Percentiles rank a stretch among this genome's conserved stretches.
Conservation (phyloP, 2,113 vertebrate species). For the Labeo catla region DNA sequence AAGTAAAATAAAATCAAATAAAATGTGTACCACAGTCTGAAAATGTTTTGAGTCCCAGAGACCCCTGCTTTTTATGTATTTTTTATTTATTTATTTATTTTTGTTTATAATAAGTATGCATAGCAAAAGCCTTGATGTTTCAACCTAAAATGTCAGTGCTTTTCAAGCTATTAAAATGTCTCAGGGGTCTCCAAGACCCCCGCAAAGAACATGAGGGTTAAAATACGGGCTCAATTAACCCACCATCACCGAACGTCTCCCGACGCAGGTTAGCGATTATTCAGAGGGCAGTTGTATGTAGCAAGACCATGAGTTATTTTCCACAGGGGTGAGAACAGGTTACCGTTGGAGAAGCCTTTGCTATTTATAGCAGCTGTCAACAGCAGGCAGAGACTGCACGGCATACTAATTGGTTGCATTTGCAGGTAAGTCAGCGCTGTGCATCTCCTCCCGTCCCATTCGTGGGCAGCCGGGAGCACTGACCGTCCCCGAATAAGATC, state of each 20-base stretch:
- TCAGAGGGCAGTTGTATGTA: slow-evolving; percentile 26
- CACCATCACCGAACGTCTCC: slow-evolving; percentile 32
- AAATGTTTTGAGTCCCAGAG: not conserved
- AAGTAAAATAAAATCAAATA: not conserved
- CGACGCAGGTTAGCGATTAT: slow-evolving; percentile 44
- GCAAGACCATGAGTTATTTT: slow-evolving; percentile 46
- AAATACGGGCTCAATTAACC: not conserved
- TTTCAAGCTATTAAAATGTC: not conserved
- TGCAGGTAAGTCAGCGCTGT: slow-evolving; percentile 65
- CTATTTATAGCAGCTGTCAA: slow-evolving; percentile 75
- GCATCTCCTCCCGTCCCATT: slow-evolving; percentile 46
- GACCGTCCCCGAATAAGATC: slow-evolving; percentile 60
- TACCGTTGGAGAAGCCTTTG: slow-evolving; percentile 55
- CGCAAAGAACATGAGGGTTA: not conserved
- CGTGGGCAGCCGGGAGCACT: slow-evolving; percentile 38
- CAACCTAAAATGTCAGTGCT: not conserved
- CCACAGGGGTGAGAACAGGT: slow-evolving; percentile 61
- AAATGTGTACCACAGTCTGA: not conserved
- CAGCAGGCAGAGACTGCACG: slow-evolving; percentile 49
- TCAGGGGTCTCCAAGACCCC: not conserved
- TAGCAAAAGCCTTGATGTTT: not conserved
- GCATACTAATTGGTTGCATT: slow-evolving; percentile 67
- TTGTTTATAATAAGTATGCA: not conserved
- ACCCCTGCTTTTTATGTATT: not conserved
- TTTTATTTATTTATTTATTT: not conserved